Base-by-base conservation (phyloP, 2,888 invertebrate genomes). In the Drosophila macrospina region DNA sequence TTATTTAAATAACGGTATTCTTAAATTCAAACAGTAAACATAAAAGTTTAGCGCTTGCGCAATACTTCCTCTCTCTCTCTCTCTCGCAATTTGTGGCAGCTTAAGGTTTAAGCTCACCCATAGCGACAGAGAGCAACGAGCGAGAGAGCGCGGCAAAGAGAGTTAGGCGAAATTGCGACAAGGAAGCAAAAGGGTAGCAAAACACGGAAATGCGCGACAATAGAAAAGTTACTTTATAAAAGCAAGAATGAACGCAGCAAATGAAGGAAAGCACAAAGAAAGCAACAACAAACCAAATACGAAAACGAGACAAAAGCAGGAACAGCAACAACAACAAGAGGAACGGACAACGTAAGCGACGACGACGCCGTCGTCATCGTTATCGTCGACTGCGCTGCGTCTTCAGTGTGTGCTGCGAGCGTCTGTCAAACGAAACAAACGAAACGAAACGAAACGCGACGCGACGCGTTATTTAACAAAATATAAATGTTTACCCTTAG, bases 121-220 rank as follows among this genome's bases (percentile, higher is more conserved):
- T 15, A 47, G 16, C 32, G 20, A 37, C 11, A 30, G 74, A 30
- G 57, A 41, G 20, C 7, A 28, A 8, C 6, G 34, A 44, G 28
- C 10, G 20, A 28, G 30, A n/a, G 16, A 13, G 7, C 13, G 20
- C 16, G 4, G 28, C 5, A 28, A 8, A 28, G 8, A 47, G 24
- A 64, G 64, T 32, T 37, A 34, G 6, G 41, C 30, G 28, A 45
- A 55, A 32, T 13, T 42, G 61, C 32, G 66, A 66, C 54, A 56
- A 79, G 77, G 73, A 87, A 77, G 73, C 83, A 68, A 86, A 89
- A 82, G 85, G 77, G 86, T 89, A 79, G 80, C 81, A 69, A 78
- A 84, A 88, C 85, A 85, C 86, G 85, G 89, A 86, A 86, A 78
- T 85, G 83, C 67, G 84, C 74, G 68, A 68, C 75, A 63, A 70